Evolutionary conservation across 53 echinoderm and acorn worm species (phyloP).

Genomic region (Echinometra lucunter): DNA sequence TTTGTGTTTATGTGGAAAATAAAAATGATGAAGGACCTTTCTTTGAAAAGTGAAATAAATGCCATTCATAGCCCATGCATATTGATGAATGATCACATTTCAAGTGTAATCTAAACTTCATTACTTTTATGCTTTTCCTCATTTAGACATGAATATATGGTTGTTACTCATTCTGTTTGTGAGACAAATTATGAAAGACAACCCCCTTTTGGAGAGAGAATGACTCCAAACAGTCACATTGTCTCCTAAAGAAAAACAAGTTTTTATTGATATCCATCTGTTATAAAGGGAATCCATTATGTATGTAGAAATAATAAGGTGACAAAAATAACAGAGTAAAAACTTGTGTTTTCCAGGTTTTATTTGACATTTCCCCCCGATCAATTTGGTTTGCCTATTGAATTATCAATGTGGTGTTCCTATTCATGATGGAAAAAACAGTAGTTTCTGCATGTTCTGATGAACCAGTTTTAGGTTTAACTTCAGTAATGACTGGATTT

Average conservation of each 20-base stretch:
- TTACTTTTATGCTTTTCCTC: neutral
- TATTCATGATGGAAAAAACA: too few relatives aligned
- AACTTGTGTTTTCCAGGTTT: too few relatives aligned
- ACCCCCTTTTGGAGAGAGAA: neutral
- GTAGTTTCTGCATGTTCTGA: neutral
- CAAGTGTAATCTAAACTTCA: too few relatives aligned
- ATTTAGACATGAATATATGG: neutral
- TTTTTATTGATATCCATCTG: too few relatives aligned
- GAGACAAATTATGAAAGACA: neutral
- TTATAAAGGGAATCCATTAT: too few relatives aligned
- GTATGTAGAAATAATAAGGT: too few relatives aligned
- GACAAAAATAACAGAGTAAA: too few relatives aligned
- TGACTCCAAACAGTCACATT: too few relatives aligned
- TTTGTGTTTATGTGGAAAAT: neutral
- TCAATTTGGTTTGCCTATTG: too few relatives aligned
- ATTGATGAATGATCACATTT: slow-evolving; percentile 1
- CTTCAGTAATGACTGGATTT: neutral
- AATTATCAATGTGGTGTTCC: too few relatives aligned
- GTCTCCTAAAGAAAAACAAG: too few relatives aligned
- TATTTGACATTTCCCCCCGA: too few relatives aligned
- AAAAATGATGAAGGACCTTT: neutral
- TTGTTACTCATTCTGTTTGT: neutral
- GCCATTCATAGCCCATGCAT: neutral
- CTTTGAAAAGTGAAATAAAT: neutral
- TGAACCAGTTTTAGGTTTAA: neutral